These are phyloP conservation scores for Parelbella ahira DNA, from an alignment of 2,888 invertebrate genomes.

Conservation along the genomic window DNA sequence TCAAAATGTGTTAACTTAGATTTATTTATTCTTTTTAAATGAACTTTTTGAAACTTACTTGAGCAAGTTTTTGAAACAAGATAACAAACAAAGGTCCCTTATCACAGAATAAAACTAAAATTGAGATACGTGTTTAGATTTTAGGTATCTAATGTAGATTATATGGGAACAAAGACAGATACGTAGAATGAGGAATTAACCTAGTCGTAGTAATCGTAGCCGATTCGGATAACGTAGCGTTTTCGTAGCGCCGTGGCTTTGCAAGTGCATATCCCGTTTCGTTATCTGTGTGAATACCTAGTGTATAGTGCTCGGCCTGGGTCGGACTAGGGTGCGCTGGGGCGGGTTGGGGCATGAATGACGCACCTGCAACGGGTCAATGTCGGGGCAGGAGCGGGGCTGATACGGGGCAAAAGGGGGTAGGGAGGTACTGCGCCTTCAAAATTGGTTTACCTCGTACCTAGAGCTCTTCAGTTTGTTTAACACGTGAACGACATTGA, in stretches of 20 bases:
- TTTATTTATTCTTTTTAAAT: too few relatives aligned
- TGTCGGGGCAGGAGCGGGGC: constrained; percentile 26
- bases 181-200: too few relatives aligned
- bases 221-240: constrained; percentile 1
- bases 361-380: constrained; percentile 32
- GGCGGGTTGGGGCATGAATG: constrained; percentile 27
- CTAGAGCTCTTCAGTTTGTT: constrained; percentile 20
- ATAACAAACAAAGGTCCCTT: too few relatives aligned
- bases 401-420: too few relatives aligned
- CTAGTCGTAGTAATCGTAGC: not conserved
- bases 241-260: constrained; percentile 8
- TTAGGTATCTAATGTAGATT: too few relatives aligned
- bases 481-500: constrained; percentile 21
- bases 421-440: constrained; percentile 14
- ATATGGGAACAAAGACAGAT: too few relatives aligned
- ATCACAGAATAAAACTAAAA: too few relatives aligned
- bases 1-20: too few relatives aligned
- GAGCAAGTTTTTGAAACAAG: too few relatives aligned
- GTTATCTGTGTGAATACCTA: not conserved
- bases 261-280: constrained; percentile 5
- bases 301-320: constrained; percentile 3
- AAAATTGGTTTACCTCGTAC: constrained; percentile 23
- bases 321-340: constrained; percentile 5
- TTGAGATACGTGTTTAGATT: too few relatives aligned
- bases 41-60: too few relatives aligned